Conservation (phyloP, 2,797 vertebrate genomes). For the Salarias fasciatus region DNA sequence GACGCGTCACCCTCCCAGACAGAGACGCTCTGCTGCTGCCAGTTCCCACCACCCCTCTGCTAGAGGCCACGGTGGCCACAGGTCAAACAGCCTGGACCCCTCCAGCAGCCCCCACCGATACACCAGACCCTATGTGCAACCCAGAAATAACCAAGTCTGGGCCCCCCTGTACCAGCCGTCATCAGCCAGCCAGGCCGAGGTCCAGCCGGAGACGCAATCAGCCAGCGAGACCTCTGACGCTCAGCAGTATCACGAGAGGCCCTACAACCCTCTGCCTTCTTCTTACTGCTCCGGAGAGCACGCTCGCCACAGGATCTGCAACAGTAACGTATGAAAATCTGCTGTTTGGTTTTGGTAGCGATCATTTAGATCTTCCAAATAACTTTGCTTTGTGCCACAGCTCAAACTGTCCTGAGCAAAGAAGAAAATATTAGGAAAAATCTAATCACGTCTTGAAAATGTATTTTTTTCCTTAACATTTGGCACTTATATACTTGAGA, state of each 20-base stretch:
- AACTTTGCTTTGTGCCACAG: not conserved
- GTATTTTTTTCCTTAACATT: too few relatives aligned
- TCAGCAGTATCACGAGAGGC: constrained; percentile 51
- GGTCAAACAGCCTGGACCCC: constrained; percentile 48
- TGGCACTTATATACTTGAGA: too few relatives aligned
- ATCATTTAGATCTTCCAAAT: not conserved
- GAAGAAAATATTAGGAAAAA: not conserved
- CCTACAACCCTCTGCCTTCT: constrained; percentile 64
- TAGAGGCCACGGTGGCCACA: constrained; percentile 31
- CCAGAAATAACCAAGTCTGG: constrained; percentile 70
- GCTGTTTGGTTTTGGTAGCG: too few relatives aligned
- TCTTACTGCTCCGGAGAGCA: constrained; percentile 81
- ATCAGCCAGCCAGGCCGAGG: constrained; percentile 35
- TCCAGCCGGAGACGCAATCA: constrained; percentile 66
- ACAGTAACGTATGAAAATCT: constrained; percentile 83
- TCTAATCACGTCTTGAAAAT: too few relatives aligned
- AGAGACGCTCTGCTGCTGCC: constrained; percentile 74
- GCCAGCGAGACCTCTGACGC: constrained; percentile 51
- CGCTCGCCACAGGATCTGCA: constrained; percentile 89
- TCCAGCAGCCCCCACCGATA: constrained; percentile 50
- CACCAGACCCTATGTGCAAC: constrained; percentile 65
- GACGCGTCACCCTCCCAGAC: constrained; percentile 71
- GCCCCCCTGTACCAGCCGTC: constrained; percentile 83
- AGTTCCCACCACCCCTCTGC: constrained; percentile 36
- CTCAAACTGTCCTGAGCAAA: not conserved